Percentiles rank a stretch among this genome's conserved stretches.
phyloP scores from a whole-genome alignment of 2,888 invertebrate species.

The Watsonalla cultraria region DNA sequence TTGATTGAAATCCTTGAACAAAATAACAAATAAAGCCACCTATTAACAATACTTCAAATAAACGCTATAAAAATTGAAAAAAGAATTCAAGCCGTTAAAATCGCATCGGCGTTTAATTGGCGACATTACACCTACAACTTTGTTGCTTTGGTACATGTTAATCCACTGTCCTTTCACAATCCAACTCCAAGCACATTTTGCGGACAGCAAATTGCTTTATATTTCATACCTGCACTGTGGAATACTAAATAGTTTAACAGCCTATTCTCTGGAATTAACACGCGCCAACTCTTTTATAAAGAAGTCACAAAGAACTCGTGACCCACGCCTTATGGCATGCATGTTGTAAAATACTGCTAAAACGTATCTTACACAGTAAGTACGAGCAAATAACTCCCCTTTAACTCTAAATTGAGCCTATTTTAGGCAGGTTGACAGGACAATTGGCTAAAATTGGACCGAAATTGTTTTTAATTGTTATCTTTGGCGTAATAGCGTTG shows the following conservation, averaged over 20 bases:
- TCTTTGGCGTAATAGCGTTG: background rate
- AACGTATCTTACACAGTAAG: conserved; percentile 9
- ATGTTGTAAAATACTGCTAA: conserved; percentile 13
- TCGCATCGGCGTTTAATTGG: conserved; percentile 29
- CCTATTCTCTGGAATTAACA: conserved; percentile 31
- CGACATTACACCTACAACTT: conserved; percentile 35
- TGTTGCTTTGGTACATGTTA: conserved; percentile 22
- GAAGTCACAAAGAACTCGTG: conserved; percentile 39
- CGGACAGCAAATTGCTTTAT: conserved; percentile 13
- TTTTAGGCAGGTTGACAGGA: conserved; percentile 7
- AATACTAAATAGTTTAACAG: background rate
- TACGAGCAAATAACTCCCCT: conserved; percentile 12
- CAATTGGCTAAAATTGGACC: conserved; percentile 1
- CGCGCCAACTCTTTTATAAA: conserved; percentile 28
- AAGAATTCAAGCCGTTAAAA: conserved; percentile 8
- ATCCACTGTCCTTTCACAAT: conserved; percentile 25
- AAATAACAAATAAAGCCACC: background rate
- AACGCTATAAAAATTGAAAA: background rate
- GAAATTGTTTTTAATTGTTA: conserved; percentile 2
- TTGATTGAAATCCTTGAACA: background rate
- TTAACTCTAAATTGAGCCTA: conserved; percentile 12
- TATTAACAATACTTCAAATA: background rate
- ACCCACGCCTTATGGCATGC: conserved; percentile 45
- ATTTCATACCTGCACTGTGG: background rate
- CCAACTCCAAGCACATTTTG: conserved; percentile 8